Evolutionary conservation across 2,113 vertebrate species (phyloP).

Genomic region (Picathartes gymnocephalus): DNA sequence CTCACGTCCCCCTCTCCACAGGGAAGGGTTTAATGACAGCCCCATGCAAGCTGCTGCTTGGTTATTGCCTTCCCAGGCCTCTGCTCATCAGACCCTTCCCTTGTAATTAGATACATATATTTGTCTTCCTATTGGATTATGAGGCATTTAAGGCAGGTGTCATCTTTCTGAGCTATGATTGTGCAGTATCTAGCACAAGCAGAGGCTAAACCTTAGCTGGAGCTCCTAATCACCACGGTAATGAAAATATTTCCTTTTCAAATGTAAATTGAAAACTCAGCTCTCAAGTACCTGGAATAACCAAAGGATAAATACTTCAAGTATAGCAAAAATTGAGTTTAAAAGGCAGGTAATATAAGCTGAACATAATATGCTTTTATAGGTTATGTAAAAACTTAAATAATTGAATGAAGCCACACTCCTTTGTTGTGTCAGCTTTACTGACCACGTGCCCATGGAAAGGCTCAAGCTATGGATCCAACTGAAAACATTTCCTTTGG

Average conservation of each 20-base stretch:
- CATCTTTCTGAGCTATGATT: neutral
- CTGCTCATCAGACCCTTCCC: neutral
- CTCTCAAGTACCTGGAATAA: neutral
- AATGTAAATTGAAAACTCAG: neutral
- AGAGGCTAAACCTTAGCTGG: neutral
- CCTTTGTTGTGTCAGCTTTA: neutral
- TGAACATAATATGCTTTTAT: neutral
- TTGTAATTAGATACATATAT: neutral
- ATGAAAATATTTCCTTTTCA: constrained; percentile 3
- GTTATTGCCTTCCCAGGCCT: constrained; percentile 6
- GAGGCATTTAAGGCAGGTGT: constrained; percentile 12
- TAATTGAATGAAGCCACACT: accelerated
- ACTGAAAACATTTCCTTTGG: neutral
- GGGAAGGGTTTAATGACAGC: neutral
- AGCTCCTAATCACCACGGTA: neutral
- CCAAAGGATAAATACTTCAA: neutral
- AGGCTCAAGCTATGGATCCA: neutral
- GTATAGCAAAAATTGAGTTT: neutral
- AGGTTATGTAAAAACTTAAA: neutral
- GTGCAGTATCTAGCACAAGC: neutral
- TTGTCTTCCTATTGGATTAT: neutral
- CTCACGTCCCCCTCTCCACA: accelerated
- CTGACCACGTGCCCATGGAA: neutral
- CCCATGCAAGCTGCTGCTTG: neutral
- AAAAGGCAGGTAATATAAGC: neutral